phyloP scores from a whole-genome alignment of 2,888 invertebrate species.

The Luperina nickerlii region DNA sequence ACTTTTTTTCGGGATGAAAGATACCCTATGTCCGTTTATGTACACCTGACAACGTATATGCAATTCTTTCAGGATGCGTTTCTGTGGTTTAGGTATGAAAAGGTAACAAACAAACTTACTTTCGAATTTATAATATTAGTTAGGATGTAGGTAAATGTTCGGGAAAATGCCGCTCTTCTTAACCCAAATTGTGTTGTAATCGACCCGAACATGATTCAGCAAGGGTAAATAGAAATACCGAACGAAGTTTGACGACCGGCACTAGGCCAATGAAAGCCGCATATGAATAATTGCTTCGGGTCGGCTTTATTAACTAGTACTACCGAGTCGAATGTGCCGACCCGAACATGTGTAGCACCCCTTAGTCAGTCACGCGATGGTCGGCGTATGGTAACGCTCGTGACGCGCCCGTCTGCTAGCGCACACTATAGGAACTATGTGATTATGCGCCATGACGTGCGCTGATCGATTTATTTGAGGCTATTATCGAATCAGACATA shows the following conservation, averaged over 20 bases:
- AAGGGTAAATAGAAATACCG: not conserved
- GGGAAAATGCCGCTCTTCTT: not conserved
- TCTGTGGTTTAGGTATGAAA: too few species aligned
- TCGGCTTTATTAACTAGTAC: not conserved
- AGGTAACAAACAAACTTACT: too few species aligned
- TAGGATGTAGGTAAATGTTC: not conserved
- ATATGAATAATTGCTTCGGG: not conserved
- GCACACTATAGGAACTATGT: not conserved
- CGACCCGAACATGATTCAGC: not conserved
- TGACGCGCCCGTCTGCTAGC: constrained; percentile 6
- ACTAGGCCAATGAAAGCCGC: not conserved
- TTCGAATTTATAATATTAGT: too few species aligned
- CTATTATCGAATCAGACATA: constrained; percentile 37
- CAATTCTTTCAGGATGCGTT: too few species aligned
- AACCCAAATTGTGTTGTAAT: not conserved
- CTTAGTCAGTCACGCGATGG: constrained; percentile 21
- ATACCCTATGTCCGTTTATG: too few species aligned
- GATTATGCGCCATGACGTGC: constrained; percentile 4
- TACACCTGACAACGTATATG: too few species aligned
- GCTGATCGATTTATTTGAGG: constrained; percentile 26
- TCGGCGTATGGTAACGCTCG: not conserved
- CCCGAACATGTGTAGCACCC: not conserved
- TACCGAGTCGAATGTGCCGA: not conserved
- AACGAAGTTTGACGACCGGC: not conserved
- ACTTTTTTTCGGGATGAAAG: too few species aligned